A percentile compares a stretch with the other conserved stretches of the same genome.
Evolutionary conservation across 2,113 vertebrate species (phyloP).

Genomic region (Bujurquina vittata): DNA sequence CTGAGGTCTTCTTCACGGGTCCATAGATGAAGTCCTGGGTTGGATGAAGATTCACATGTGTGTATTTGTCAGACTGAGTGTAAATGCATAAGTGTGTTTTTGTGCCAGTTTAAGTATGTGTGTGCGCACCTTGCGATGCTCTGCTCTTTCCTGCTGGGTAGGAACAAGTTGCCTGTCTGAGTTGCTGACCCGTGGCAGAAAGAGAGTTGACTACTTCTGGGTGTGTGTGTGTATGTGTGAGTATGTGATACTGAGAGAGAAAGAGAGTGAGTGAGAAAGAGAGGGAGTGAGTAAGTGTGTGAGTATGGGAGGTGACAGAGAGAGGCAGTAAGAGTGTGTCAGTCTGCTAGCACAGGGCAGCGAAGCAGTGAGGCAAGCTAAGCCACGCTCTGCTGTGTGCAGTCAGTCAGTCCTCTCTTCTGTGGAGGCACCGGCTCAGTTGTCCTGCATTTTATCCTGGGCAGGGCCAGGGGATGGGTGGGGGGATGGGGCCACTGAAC

Average conservation of each 20-base stretch:
- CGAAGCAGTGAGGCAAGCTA: slow-evolving; percentile 69
- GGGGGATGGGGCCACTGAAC: slow-evolving; percentile 65
- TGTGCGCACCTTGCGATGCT: slow-evolving; percentile 72
- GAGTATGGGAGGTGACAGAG: slow-evolving; percentile 60
- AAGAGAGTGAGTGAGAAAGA: slow-evolving; percentile 43
- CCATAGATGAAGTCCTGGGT: slow-evolving; percentile 61
- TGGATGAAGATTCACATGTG: slow-evolving; percentile 43
- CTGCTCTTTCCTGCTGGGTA: slow-evolving; percentile 69
- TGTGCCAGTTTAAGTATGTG: slow-evolving; percentile 34
- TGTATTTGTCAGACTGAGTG: slow-evolving; percentile 6
- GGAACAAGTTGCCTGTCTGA: slow-evolving; percentile 74
- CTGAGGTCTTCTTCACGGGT: slow-evolving; percentile 53
- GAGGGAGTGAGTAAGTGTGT: slow-evolving; percentile 55
- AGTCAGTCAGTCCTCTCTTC: slow-evolving; percentile 67
- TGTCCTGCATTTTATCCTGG: slow-evolving; percentile 80
- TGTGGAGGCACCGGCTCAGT: slow-evolving; percentile 68
- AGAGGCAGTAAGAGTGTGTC: slow-evolving; percentile 57
- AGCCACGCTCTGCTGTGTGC: slow-evolving; percentile 71
- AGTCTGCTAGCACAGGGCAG: slow-evolving; percentile 70
- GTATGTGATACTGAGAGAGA: slow-evolving; percentile 47
- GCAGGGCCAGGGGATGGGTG: slow-evolving; percentile 74
- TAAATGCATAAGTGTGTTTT: slow-evolving; percentile 14
- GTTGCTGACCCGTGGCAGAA: slow-evolving; percentile 1
- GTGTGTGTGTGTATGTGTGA: slow-evolving; percentile 24
- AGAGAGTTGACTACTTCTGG: not conserved